Base-by-base conservation (phyloP, 2,888 invertebrate species). In the Epirrhoe alternata region DNA sequence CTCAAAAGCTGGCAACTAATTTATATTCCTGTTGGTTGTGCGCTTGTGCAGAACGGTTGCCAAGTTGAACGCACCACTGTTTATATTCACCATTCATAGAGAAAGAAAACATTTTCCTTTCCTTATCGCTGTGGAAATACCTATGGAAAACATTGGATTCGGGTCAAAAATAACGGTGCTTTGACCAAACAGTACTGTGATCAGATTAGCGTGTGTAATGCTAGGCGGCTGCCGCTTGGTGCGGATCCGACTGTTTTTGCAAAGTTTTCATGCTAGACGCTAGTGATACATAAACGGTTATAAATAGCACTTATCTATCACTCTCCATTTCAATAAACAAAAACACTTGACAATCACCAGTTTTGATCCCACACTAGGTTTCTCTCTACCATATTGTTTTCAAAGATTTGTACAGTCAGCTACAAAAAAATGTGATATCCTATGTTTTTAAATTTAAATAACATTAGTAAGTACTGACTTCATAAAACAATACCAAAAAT, bases 91-190 rank as follows among this genome's bases (percentile, higher is more conserved):
- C 55, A 51, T 59, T 42, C 33, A 31, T 56, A 49, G 60, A 42
- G 6, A 17, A 63, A 67, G 38, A 60, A 53, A 67, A 67, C 42
- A 64, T 67, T 67, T 64, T 57, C 24, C 31, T 63, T 61, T 64
- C 53, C 63, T 60, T 61, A 61, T 64, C 60, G 56, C 51, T 30
- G 38, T 59, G 14, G 42, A 58, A 58, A 54, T 58, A 42, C 38
- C 2, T 50, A 47, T 66, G 38, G n/a, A 59, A 62, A 59, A 51
- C 52, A 67, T 45, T 54, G 47, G 53, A 58, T 63, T 63, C 35
- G 45, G 62, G 63, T 62, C 66, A 56, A 52, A 57, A 66, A 57
- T 66, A 66, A 58, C 57, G 57, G 61, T 35, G 35, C 5, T 58
- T 47, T 35, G 49, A 35, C 65, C 55, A 56, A 65, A 61, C 54